Conservation (phyloP, 2,113 vertebrate genomes). For the Microcebus ravelobensis region DNA sequence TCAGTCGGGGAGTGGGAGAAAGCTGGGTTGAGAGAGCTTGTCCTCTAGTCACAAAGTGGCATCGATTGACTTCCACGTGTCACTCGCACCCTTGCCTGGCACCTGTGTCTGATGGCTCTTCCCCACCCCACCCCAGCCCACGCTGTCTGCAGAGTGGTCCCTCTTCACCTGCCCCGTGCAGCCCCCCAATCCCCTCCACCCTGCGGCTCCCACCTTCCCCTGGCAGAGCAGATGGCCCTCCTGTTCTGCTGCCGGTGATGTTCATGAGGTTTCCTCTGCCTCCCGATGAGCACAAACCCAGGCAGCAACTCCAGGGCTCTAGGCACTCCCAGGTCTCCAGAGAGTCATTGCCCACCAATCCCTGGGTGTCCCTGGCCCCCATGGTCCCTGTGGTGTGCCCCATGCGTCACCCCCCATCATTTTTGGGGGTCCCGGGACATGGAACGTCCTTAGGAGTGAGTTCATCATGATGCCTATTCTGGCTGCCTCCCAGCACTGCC, state of each 20-base stretch:
- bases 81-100: neutral
- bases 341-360: neutral
- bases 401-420: neutral
- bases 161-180: neutral
- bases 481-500: neutral
- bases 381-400: neutral
- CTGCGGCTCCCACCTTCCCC: neutral
- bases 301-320: neutral
- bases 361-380: neutral
- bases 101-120: too few relatives aligned
- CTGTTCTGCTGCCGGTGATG: neutral
- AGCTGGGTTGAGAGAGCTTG: neutral
- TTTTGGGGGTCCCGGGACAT: neutral
- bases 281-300: neutral
- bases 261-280: neutral
- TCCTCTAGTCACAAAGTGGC: neutral
- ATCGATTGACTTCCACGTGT: fast-evolving
- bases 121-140: neutral
- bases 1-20: neutral
- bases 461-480: neutral
- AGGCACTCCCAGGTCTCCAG: neutral
- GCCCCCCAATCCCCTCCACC: neutral
- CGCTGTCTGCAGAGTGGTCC: neutral
- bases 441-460: neutral
- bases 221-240: neutral